Percentiles rank a stretch among this genome's conserved stretches.
Evolutionary conservation across 2,797 vertebrate genomes (phyloP).

Genomic region (Gymnothorax reevesii): DNA sequence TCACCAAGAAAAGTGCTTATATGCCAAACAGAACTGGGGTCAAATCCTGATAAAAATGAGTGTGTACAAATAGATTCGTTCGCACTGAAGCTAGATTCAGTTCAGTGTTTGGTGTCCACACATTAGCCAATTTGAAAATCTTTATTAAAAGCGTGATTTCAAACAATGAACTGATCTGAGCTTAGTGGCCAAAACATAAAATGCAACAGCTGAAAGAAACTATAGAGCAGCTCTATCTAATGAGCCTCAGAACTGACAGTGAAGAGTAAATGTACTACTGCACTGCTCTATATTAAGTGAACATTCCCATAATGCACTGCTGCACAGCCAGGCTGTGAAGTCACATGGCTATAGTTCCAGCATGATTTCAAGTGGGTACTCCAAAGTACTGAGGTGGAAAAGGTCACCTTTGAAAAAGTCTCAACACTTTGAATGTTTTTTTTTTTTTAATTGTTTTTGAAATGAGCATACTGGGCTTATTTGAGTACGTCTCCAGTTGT

Average conservation of each 20-base stretch:
- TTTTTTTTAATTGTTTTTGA: neutral
- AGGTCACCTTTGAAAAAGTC: conserved; percentile 13
- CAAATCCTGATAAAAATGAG: neutral
- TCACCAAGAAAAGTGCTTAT: conserved; percentile 8
- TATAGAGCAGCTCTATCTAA: neutral
- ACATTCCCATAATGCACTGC: conserved; percentile 4
- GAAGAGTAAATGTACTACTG: neutral
- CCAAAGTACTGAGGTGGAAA: neutral
- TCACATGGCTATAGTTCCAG: conserved; percentile 16
- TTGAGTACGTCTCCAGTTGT: conserved; percentile 14
- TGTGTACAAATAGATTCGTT: neutral
- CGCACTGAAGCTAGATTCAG: neutral
- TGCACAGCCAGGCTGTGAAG: neutral
- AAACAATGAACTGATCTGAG: neutral
- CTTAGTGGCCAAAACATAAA: neutral
- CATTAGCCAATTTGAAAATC: conserved; percentile 1
- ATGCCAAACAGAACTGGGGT: conserved; percentile 8
- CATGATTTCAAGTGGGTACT: neutral
- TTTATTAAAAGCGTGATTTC: neutral
- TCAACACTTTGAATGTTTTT: conserved; percentile 22
- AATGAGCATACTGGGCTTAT: neutral
- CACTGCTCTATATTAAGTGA: conserved; percentile 6
- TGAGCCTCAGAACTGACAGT: neutral
- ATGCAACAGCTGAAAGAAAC: neutral
- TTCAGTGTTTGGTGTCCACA: neutral